Conservation (phyloP, 2,888 invertebrate genomes). For the Ametastegia equiseti region DNA sequence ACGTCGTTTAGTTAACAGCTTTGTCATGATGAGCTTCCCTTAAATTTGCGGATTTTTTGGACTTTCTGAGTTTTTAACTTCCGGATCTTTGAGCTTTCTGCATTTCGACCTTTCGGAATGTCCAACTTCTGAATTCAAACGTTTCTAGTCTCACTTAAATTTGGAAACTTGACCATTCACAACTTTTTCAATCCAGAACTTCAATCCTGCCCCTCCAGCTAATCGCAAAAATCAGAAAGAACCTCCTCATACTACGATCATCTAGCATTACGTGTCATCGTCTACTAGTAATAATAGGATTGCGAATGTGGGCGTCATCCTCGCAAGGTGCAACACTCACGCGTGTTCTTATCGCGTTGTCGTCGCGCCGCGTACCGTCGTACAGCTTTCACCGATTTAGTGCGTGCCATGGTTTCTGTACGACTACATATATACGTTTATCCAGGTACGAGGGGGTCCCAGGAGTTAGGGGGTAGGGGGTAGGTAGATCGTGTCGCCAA, state of each 20-base stretch:
- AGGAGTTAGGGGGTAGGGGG: not conserved
- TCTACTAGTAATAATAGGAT: conserved; percentile 33
- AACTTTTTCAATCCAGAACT: no score
- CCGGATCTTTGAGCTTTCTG: no score
- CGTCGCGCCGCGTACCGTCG: conserved; percentile 58
- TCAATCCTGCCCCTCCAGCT: no score
- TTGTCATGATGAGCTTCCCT: no score
- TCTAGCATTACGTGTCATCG: conserved; percentile 12
- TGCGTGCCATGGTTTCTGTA: conserved; percentile 63
- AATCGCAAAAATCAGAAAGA: not conserved
- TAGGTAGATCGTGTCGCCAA: conserved; percentile 13
- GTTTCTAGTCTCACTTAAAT: no score
- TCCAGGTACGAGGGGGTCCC: not conserved
- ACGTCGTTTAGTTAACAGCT: no score
- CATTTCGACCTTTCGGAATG: no score
- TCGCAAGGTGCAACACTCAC: conserved; percentile 62
- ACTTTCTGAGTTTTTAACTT: no score
- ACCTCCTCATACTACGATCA: not conserved
- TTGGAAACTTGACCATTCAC: no score
- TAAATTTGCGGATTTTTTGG: no score
- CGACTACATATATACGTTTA: conserved; percentile 57
- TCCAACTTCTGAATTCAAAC: no score
- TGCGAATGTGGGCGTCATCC: conserved; percentile 55
- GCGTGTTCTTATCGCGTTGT: conserved; percentile 15
- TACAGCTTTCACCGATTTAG: no score